Evolutionary conservation across 1,140 invertebrate species (phyloP).

Genomic region (Drosophila lacertosa): DNA sequence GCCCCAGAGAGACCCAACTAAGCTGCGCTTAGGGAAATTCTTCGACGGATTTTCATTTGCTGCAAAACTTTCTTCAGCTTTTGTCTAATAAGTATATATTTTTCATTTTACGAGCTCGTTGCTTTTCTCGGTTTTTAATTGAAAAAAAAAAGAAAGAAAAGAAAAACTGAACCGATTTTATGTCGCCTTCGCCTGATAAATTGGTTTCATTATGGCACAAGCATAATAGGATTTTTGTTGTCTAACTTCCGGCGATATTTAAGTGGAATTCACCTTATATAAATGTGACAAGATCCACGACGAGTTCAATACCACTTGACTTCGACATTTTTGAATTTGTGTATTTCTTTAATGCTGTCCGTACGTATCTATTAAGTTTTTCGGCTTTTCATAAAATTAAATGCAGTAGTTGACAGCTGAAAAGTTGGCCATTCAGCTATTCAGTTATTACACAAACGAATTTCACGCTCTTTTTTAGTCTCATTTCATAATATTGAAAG

Average conservation of each 20-base stretch:
- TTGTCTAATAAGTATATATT: conserved; percentile 50
- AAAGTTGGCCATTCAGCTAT: conserved; percentile 62
- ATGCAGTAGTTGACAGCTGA: conserved; percentile 73
- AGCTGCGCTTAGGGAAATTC: conserved; percentile 78
- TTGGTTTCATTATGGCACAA: conserved; percentile 62
- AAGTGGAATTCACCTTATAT: conserved; percentile 32
- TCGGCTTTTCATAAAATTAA: conserved; percentile 41
- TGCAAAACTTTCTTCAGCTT: conserved; percentile 67
- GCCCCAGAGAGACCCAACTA: conserved; percentile 40
- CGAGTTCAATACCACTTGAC: conserved; percentile 69
- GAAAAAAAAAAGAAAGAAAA: conserved; percentile 25
- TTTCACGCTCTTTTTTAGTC: conserved; percentile 51
- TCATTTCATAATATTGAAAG: conserved; percentile 76
- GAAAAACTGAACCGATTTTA: conserved; percentile 51
- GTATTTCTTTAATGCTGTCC: conserved; percentile 20
- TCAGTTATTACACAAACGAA: conserved; percentile 45
- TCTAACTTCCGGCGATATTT: conserved; percentile 63
- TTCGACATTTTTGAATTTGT: conserved; percentile 49
- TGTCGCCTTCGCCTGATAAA: conserved; percentile 60
- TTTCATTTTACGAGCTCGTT: conserved; percentile 4
- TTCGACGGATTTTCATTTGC: conserved; percentile 75
- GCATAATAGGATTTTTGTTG: conserved; percentile 67
- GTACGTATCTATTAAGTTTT: conserved; percentile 38
- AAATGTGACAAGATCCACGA: conserved; percentile 62
- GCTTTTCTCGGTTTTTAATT: conserved; percentile 51